A percentile compares a stretch with the other conserved stretches of the same genome.
Evolutionary conservation across 2,888 invertebrate genomes (phyloP).

Genomic region (Celastrina argiolus): DNA sequence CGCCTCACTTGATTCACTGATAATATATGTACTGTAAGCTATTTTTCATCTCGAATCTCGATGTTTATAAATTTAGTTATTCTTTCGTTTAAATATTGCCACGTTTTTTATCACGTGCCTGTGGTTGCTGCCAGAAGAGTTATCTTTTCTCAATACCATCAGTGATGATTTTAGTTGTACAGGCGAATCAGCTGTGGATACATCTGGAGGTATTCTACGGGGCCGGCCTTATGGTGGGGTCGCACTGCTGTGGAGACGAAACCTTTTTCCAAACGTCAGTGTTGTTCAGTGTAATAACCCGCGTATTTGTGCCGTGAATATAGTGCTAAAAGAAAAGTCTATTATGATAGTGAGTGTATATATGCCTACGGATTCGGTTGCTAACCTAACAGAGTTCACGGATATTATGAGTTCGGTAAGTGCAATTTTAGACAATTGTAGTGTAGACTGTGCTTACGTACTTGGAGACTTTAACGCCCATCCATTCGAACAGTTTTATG

Average conservation of each 20-base stretch:
- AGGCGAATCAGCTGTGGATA: background rate
- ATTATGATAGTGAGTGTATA: background rate
- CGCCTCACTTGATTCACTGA: background rate
- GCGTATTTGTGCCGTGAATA: background rate
- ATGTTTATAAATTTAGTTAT: background rate
- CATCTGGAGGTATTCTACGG: background rate
- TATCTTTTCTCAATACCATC: too few species aligned
- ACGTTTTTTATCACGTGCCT: constrained; percentile 1
- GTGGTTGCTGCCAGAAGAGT: background rate
- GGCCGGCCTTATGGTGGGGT: background rate
- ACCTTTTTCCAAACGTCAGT: background rate
- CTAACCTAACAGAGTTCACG: background rate
- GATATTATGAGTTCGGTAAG: background rate
- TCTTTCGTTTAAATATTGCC: background rate
- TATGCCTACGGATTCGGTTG: background rate
- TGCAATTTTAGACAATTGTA: background rate
- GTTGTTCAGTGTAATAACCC: background rate
- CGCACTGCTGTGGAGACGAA: background rate
- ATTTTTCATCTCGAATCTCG: background rate
- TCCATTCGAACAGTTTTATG: too few species aligned
- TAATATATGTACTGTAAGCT: background rate
- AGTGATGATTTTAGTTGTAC: background rate
- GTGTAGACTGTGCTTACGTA: too few species aligned
- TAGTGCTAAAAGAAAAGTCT: background rate
- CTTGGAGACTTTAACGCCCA: too few species aligned